Base-by-base conservation (phyloP, 2,888 invertebrate species). In the Pandemis cinnamomeana region DNA sequence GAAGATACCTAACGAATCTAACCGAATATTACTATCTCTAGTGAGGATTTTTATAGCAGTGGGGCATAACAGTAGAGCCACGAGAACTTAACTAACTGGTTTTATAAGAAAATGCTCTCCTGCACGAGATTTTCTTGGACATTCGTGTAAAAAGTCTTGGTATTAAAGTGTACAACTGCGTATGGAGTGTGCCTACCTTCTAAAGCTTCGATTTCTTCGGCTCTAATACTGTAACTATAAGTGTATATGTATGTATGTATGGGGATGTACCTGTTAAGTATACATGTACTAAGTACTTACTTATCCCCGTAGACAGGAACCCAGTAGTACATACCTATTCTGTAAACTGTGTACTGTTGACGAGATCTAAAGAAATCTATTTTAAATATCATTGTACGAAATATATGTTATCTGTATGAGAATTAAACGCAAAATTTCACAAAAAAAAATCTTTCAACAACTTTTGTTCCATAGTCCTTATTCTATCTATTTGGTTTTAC, bases 321-420 rank as follows among this genome's bases (percentile, higher is more conserved):
- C 51, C 64, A 66, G 69, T 58, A 69, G 55, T 27, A 58, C 63
- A 51, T 74, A 71, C 70, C 80, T 80, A 82, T 80, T 81, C 77
- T 80, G 75, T 83, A 85, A 58, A 86, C 80, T 85, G 87, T 86
- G 83, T 84, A 86, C 89, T 92, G 91, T 91, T 92, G 82, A 87
- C 82, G 76, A 86, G 85, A 87, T 88, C 85, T 83, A 89, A 91
- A 89, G 87, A 90, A 90, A 89, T 92, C 90, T 93, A 93, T 93
- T 93, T 93, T 93, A 92, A 93, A 92, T 93, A 93, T 91, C 89
- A 92, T 84, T 92, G 91, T 93, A 93, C 82, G 88, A 90, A 89
- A 83, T 91, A 89, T 88, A 91, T 92, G 92, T 92, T 92, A 91
- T 87, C 80, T 90, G 91, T 93, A 91, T 88, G 82, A 87, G 89